Conservation (phyloP, 1,140 invertebrate species). For the Eriosoma lanigerum region DNA sequence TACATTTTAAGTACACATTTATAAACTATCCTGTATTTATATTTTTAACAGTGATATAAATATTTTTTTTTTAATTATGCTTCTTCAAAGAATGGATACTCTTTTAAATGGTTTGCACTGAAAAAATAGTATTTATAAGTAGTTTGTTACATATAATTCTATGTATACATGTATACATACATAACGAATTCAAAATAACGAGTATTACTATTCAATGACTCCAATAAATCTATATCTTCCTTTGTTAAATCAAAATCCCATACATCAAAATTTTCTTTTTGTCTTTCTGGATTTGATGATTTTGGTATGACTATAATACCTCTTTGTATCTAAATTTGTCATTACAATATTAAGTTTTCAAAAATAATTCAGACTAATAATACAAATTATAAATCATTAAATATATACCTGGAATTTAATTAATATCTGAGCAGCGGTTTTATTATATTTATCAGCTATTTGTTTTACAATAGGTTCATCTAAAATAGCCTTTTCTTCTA, state of each 20-base stretch:
- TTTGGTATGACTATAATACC: constrained; percentile 66
- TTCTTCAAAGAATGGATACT: constrained; percentile 56
- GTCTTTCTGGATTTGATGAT: constrained; percentile 68
- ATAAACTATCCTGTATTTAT: too few relatives aligned
- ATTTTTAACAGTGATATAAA: too few relatives aligned
- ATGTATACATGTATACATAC: constrained; percentile 56
- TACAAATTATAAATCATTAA: too few relatives aligned
- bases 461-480: constrained; percentile 66
- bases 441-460: constrained; percentile 71
- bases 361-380: neutral
- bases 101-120: constrained; percentile 54
- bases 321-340: constrained; percentile 59
- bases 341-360: neutral
- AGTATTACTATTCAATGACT: constrained; percentile 58
- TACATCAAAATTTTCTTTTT: constrained; percentile 71
- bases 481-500: constrained; percentile 65
- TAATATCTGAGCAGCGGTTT: constrained; percentile 71
- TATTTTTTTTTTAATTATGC: neutral
- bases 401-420: constrained; percentile 64
- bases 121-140: constrained; percentile 1
- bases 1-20: too few relatives aligned
- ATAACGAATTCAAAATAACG: constrained; percentile 55
- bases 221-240: constrained; percentile 61
- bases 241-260: constrained; percentile 70
- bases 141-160: neutral